These are phyloP conservation scores for Panonychus citri DNA, from an alignment of 1,140 invertebrate genomes.

Conservation along the genomic window DNA sequence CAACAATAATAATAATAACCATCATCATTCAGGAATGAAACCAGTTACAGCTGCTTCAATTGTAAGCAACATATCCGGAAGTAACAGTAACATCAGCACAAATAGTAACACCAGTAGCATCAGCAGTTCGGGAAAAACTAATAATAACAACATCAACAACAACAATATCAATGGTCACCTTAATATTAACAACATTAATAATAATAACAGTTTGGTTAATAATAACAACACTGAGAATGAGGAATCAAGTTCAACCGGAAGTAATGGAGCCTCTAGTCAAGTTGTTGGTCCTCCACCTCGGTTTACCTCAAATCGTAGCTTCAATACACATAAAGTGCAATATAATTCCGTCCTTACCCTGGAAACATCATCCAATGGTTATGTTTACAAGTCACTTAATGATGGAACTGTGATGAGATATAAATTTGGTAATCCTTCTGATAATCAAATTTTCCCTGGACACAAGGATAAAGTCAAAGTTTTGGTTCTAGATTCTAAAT, in stretches of 20 bases:
- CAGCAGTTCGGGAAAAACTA: not conserved
- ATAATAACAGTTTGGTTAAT: not conserved
- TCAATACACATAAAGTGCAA: constrained; percentile 1
- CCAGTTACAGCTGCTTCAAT: no score
- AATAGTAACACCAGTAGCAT: not conserved
- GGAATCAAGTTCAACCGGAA: not conserved
- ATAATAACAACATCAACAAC: not conserved
- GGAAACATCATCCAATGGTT: constrained; percentile 2
- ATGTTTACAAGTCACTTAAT: not conserved
- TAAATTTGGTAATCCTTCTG: not conserved
- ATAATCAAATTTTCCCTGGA: not conserved
- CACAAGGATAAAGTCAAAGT: constrained; percentile 4
- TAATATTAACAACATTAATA: not conserved
- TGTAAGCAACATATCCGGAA: no score
- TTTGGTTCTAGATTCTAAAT: not conserved
- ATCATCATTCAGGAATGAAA: no score
- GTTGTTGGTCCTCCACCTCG: not conserved
- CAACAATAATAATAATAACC: no score
- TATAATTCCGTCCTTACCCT: constrained; percentile 3
- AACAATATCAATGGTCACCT: not conserved
- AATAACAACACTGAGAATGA: not conserved
- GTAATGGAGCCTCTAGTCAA: not conserved
- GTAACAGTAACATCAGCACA: no score
- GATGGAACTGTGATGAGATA: constrained; percentile 2
- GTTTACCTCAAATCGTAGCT: not conserved